Evolutionary conservation across 2,888 invertebrate species (phyloP), one percentile per base, ranked within the genome.

Genomic region (Parnassius mnemosyne): DNA sequence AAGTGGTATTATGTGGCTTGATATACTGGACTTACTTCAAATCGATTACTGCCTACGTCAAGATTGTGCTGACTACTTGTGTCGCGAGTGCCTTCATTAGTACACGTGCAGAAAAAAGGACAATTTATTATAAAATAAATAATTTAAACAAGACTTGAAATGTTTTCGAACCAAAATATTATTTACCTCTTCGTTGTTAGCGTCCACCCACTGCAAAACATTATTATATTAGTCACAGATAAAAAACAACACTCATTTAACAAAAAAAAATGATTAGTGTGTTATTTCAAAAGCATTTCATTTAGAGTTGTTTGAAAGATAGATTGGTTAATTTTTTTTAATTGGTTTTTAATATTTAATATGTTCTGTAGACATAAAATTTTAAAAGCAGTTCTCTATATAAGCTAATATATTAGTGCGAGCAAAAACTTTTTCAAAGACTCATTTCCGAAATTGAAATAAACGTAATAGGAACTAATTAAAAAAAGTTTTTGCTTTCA

Each of bases 141-240:
- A 43, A 3, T 10, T 47, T 0, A 9, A 49, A 13, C 1, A 49
- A 49, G 13, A 49, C 9, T 13, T 49, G 59, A 53, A 12, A 59
- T 54, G 55, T 53, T 43, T 41, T 50, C 53, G 68, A 67, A 66
- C 69, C 70, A 74, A 74, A 73, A 75, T 71, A 68, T 74, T 75
- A 78, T 76, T 93, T 94, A 94, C 94, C 94, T 94, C 94, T 72
- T 93, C 93, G 84, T 92, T 93, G 89, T 93, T 93, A 87, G 93
- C 92, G 89, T 93, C 94, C 87, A 94, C 93, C 94, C 94, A 94
- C 94, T 94, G 93, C 77, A 90, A 91, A 88, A 90, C 80, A 89
- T 89, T 86, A 82, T 81, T 76, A 64, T 66, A 93, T 89, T 89
- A 89, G 89, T 87, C 79, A 91, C 83, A 80, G 67, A 53, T 76